Evolutionary conservation across 1,140 invertebrate genomes (phyloP).

Genomic region (Drosophila cardini): DNA sequence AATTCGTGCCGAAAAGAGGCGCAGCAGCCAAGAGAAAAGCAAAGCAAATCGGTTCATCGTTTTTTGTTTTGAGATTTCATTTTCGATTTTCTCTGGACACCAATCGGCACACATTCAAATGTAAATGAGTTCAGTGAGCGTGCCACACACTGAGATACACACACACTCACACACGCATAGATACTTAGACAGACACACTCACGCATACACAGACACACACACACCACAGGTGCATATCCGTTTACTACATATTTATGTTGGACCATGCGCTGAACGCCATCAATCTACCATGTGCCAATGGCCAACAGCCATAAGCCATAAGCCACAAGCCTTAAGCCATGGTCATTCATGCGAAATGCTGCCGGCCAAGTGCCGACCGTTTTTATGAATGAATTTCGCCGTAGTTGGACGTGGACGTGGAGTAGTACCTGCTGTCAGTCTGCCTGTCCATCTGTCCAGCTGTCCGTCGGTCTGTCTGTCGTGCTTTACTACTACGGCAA

Average conservation of each 20-base stretch:
- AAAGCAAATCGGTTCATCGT: conserved; percentile 52
- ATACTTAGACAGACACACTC: conserved; percentile 11
- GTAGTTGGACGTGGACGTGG: conserved; percentile 50
- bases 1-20: conserved; percentile 48
- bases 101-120: conserved; percentile 60
- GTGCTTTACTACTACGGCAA: conserved; percentile 25
- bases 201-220: conserved; percentile 25
- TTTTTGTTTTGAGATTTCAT: conserved; percentile 55
- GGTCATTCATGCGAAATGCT: conserved; percentile 76
- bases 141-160: conserved; percentile 40
- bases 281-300: conserved; percentile 53
- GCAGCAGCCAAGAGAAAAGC: conserved; percentile 68
- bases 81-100: conserved; percentile 67
- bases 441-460: not conserved
- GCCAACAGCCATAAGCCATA: conserved; percentile 30
- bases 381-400: conserved; percentile 79
- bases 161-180: conserved; percentile 23
- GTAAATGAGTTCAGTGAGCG: conserved; percentile 61
- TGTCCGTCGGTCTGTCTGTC: conserved; percentile 11
- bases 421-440: conserved; percentile 29
- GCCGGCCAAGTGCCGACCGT: conserved; percentile 61
- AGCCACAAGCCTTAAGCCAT: conserved; percentile 56
- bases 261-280: conserved; percentile 64
- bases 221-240: conserved; percentile 50
- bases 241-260: conserved; percentile 69